These are phyloP conservation scores for Drosophila austrosaltans DNA, from an alignment of 2,888 invertebrate genomes.

Conservation along the genomic window DNA sequence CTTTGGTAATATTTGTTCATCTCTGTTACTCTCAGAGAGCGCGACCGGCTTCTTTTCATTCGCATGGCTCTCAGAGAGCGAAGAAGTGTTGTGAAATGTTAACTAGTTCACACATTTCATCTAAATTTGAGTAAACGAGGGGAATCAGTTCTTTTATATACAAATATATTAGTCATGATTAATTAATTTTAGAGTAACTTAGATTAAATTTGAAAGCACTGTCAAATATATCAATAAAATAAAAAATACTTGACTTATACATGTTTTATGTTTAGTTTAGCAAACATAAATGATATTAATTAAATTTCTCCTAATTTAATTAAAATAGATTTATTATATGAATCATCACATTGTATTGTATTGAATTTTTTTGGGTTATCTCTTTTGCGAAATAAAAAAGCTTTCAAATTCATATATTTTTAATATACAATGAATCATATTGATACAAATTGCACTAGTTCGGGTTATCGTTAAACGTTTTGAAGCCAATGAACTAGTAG, in stretches of 20 bases:
- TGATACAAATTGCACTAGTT: background rate
- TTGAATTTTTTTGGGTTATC: no score
- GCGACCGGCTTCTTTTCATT: background rate
- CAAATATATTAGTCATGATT: background rate
- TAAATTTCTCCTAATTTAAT: no score
- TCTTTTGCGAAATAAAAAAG: background rate
- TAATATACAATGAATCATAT: background rate
- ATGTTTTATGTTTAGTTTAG: no score
- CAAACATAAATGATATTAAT: no score
- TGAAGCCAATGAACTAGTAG: conserved; percentile 2
- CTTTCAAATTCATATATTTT: background rate
- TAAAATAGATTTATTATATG: no score
- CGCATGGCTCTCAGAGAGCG: background rate
- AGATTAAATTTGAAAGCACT: no score
- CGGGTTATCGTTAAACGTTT: background rate
- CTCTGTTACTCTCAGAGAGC: conserved; percentile 16
- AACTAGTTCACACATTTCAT: background rate
- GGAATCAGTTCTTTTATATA: background rate
- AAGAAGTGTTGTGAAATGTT: background rate
- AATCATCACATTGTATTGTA: no score
- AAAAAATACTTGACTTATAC: no score
- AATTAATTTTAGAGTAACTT: background rate
- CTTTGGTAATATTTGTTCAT: conserved; percentile 8
- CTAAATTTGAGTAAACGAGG: no score
- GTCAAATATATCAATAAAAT: no score